Conservation (phyloP, 2,888 invertebrate genomes). For the Eupithecia dodoneata region DNA sequence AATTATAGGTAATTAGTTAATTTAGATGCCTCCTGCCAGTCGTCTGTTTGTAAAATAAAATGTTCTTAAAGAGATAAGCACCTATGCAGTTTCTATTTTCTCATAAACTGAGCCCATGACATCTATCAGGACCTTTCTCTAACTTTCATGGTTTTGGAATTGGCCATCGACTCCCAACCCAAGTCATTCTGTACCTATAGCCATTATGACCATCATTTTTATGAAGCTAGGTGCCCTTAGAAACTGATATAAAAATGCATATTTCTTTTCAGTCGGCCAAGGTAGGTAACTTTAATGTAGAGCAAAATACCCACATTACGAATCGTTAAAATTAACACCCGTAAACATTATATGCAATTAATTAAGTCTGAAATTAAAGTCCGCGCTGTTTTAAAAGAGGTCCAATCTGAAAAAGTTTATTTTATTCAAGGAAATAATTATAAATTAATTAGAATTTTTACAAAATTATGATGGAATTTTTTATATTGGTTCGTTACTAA, state of each 20-base stretch:
- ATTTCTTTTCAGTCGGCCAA: background rate
- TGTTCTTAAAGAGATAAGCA: too few species aligned
- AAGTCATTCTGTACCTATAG: too few species aligned
- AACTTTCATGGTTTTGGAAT: too few species aligned
- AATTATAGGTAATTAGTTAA: too few species aligned
- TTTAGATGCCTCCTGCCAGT: too few species aligned
- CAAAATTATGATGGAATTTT: background rate
- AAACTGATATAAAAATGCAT: background rate
- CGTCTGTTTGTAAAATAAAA: too few species aligned
- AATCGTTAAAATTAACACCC: constrained; percentile 25
- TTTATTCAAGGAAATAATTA: background rate
- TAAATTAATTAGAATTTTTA: background rate
- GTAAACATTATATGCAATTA: constrained; percentile 15
- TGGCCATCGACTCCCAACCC: too few species aligned
- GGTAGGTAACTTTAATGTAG: background rate
- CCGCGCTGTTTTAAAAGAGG: background rate
- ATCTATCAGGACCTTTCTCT: too few species aligned
- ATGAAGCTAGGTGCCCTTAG: background rate
- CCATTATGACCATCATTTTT: background rate
- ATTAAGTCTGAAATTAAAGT: background rate
- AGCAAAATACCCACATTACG: constrained; percentile 4
- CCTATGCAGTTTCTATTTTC: too few species aligned
- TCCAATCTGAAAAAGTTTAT: background rate
- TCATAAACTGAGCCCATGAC: too few species aligned
- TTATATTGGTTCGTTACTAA: background rate